phyloP scores from a whole-genome alignment of 2,797 vertebrate genomes.

The Odontamblyopus lacepedii region DNA sequence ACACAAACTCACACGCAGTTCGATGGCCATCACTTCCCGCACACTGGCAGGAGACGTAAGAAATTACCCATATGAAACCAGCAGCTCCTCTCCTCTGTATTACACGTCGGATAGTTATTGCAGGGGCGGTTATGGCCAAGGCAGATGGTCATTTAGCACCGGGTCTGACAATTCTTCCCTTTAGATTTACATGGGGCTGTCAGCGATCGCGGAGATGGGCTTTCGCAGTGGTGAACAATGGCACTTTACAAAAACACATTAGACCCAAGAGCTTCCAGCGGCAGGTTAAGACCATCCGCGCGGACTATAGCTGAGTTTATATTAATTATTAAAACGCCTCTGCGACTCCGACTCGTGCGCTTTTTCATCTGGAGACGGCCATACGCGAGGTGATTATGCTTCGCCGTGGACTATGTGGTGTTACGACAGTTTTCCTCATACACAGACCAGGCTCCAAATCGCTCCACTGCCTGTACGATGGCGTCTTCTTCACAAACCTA shows the following conservation, averaged over 20 bases:
- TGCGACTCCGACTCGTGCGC: slow-evolving; percentile 36
- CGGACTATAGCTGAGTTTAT: slow-evolving; percentile 54
- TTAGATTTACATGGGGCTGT: slow-evolving; percentile 52
- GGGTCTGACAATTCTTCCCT: slow-evolving; percentile 41
- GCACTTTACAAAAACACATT: slow-evolving; percentile 61
- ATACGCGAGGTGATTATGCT: slow-evolving; percentile 75
- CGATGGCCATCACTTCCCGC: background rate
- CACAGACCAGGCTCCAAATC: slow-evolving; percentile 56
- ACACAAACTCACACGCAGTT: background rate
- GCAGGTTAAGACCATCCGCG: slow-evolving; percentile 69
- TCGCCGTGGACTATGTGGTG: slow-evolving; percentile 60
- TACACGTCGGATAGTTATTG: slow-evolving; percentile 28
- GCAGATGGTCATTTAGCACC: slow-evolving; percentile 61
- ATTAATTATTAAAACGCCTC: slow-evolving; percentile 77
- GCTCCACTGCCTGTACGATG: slow-evolving; percentile 63
- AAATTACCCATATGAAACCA: background rate
- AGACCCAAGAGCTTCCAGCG: slow-evolving; percentile 56
- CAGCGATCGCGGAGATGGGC: slow-evolving; percentile 62
- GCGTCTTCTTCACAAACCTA: slow-evolving; percentile 56
- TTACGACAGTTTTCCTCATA: slow-evolving; percentile 67
- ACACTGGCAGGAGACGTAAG: background rate
- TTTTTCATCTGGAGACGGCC: slow-evolving; percentile 62
- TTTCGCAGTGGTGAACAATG: slow-evolving; percentile 53
- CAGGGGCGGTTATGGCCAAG: slow-evolving; percentile 33
- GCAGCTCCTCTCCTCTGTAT: slow-evolving; percentile 42